phyloP scores from a whole-genome alignment of 2,797 vertebrate species.

The Catamblyrhynchus diadema region DNA sequence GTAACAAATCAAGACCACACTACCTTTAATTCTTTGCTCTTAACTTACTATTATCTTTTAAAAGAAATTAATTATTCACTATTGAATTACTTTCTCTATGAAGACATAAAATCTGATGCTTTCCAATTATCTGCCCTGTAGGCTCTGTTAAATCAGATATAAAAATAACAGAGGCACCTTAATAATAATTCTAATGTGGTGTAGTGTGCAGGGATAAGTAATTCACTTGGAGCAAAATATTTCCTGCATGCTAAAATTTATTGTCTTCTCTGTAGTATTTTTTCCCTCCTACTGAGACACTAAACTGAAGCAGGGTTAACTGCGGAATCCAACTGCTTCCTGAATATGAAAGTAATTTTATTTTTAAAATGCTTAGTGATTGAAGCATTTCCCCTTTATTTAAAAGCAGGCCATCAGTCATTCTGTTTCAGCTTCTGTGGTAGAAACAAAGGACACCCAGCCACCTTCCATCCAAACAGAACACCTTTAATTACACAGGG shows the following conservation, averaged over 20 bases:
- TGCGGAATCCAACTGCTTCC: neutral
- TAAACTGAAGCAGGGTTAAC: neutral
- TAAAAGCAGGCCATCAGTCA: neutral
- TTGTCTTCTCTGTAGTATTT: neutral
- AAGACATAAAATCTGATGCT: neutral
- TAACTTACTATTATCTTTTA: neutral
- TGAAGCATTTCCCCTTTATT: neutral
- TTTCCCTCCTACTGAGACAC: neutral
- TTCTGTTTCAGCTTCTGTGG: neutral
- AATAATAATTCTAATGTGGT: neutral
- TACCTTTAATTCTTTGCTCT: neutral
- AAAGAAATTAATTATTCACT: neutral
- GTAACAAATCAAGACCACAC: neutral
- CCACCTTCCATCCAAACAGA: neutral
- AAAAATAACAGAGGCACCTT: neutral
- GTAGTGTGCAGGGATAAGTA: neutral
- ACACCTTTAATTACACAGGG: neutral
- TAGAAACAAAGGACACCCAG: neutral
- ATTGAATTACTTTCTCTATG: neutral
- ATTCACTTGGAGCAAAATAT: neutral
- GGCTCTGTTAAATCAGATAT: neutral
- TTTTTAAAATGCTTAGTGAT: neutral
- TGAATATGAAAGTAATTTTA: neutral
- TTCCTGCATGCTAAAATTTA: neutral
- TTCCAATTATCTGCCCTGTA: neutral